Conservation (phyloP, 2,888 invertebrate genomes). For the Cryptophagus acutangulus region DNA sequence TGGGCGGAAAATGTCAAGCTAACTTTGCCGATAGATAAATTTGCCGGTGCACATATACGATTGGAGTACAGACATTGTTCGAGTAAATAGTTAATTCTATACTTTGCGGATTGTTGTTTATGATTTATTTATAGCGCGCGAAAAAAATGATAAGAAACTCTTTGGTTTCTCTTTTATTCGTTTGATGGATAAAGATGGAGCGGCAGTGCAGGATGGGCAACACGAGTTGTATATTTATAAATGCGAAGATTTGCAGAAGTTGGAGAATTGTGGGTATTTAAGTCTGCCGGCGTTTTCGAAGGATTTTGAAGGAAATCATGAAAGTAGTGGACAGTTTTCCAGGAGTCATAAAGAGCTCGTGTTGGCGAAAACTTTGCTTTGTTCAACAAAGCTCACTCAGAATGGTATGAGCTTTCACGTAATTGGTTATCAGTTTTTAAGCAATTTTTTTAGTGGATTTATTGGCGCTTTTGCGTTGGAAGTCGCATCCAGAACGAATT, state of each 20-base stretch:
- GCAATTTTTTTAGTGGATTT: slow-evolving; percentile 66
- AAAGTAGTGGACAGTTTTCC: slow-evolving; percentile 58
- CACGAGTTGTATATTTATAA: slow-evolving; percentile 92
- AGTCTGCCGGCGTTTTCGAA: slow-evolving; percentile 60
- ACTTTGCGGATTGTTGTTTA: slow-evolving; percentile 2
- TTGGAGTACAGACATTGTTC: slow-evolving; percentile 93
- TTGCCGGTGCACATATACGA: slow-evolving; percentile 85
- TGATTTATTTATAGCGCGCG: slow-evolving; percentile 60
- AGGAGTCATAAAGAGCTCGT: slow-evolving; percentile 82
- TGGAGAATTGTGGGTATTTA: slow-evolving; percentile 61
- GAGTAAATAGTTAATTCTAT: slow-evolving; percentile 73
- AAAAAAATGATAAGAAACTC: slow-evolving; percentile 84
- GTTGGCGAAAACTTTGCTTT: slow-evolving; percentile 74
- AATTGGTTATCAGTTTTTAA: background rate
- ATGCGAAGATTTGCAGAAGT: slow-evolving; percentile 76
- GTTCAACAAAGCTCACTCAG: slow-evolving; percentile 95
- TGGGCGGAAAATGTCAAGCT: slow-evolving; percentile 88
- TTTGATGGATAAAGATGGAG: slow-evolving; percentile 86
- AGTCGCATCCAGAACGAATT: slow-evolving; percentile 80
- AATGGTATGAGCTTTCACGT: slow-evolving; percentile 58
- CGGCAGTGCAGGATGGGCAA: slow-evolving; percentile 79
- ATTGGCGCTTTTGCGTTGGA: slow-evolving; percentile 86
- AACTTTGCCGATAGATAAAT: slow-evolving; percentile 86
- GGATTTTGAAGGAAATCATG: slow-evolving; percentile 59
- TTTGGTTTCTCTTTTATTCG: slow-evolving; percentile 89